These are phyloP conservation scores for Nephrocerus scutellatus DNA, from an alignment of 2,888 invertebrate genomes.

Conservation along the genomic window DNA sequence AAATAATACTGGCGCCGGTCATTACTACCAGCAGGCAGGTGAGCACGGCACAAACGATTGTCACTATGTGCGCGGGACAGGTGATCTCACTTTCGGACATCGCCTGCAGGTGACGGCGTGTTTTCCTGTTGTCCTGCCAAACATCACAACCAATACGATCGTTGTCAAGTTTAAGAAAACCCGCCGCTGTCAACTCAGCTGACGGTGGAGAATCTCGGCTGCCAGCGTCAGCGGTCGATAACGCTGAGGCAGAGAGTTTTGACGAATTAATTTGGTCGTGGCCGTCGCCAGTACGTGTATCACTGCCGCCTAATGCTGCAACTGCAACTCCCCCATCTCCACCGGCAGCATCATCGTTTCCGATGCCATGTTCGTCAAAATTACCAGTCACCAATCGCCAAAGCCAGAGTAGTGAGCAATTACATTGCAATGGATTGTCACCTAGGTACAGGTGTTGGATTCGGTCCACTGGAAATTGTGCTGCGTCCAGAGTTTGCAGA, in stretches of 20 bases:
- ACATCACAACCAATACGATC: slow-evolving; percentile 46
- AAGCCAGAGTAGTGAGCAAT: slow-evolving; percentile 80
- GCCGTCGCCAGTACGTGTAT: slow-evolving; percentile 8
- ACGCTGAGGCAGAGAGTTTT: too few species aligned
- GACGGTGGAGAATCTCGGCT: slow-evolving; percentile 12
- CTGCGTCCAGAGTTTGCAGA: slow-evolving; percentile 67
- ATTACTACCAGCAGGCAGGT: slow-evolving; percentile 43
- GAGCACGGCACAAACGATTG: slow-evolving; percentile 47
- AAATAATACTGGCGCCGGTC: slow-evolving; percentile 44
- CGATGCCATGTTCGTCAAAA: slow-evolving; percentile 38
- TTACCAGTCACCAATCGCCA: slow-evolving; percentile 60
- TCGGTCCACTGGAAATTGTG: slow-evolving; percentile 75
- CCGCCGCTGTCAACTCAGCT: too few species aligned
- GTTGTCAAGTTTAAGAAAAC: slow-evolving; percentile 39
- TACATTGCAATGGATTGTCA: slow-evolving; percentile 78
- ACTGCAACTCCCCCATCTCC: slow-evolving; percentile 1
- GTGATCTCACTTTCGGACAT: slow-evolving; percentile 47
- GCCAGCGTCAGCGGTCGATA: too few species aligned
- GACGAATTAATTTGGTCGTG: too few species aligned
- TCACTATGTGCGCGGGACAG: slow-evolving; percentile 47
- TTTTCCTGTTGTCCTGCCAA: slow-evolving; percentile 39
- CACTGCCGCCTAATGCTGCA: not conserved
- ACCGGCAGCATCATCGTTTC: slow-evolving; percentile 3
- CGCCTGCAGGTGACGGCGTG: slow-evolving; percentile 35
- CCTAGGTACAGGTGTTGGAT: slow-evolving; percentile 67